Percentiles rank a stretch among this genome's conserved stretches.
phyloP scores from a whole-genome alignment of 1,140 invertebrate genomes.

The Musca vetustissima region DNA sequence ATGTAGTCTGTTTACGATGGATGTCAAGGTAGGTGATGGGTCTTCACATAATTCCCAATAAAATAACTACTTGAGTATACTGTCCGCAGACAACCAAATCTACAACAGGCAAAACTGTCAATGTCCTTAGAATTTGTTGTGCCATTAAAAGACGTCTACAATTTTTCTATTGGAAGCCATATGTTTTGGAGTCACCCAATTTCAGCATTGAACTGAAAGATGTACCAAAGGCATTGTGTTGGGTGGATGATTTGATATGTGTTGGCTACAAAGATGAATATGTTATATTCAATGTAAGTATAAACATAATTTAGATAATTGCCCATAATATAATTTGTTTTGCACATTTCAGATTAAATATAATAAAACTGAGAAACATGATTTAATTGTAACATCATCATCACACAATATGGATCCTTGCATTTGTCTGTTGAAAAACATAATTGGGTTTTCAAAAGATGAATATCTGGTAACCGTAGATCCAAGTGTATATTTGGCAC shows the following conservation, averaged over 20 bases:
- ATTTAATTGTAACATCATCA: constrained; percentile 80
- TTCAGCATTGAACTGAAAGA: constrained; percentile 80
- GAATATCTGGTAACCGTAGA: constrained; percentile 47
- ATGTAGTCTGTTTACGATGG: constrained; percentile 82
- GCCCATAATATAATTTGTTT: neutral
- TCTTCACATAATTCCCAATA: neutral
- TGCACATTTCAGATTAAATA: constrained; percentile 35
- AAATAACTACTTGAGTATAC: neutral
- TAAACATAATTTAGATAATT: neutral
- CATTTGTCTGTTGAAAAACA: constrained; percentile 63
- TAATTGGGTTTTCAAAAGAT: constrained; percentile 48
- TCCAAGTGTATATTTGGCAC: constrained; percentile 35
- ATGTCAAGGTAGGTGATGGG: constrained; percentile 65
- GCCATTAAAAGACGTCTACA: constrained; percentile 85
- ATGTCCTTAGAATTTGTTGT: constrained; percentile 81
- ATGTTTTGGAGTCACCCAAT: constrained; percentile 74
- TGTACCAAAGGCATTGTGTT: constrained; percentile 80
- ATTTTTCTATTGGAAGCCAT: constrained; percentile 87
- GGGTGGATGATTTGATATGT: constrained; percentile 81
- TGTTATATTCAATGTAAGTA: constrained; percentile 70
- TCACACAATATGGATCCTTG: constrained; percentile 79
- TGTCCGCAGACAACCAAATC: constrained; percentile 44
- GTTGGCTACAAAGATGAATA: constrained; percentile 85
- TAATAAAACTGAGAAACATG: constrained; percentile 39
- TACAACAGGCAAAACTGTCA: constrained; percentile 71